Percentiles rank a stretch among this genome's conserved stretches.
These are phyloP conservation scores for Phoeniculus purpureus DNA, from an alignment of 2,797 vertebrate genomes.

Conservation along the genomic window DNA sequence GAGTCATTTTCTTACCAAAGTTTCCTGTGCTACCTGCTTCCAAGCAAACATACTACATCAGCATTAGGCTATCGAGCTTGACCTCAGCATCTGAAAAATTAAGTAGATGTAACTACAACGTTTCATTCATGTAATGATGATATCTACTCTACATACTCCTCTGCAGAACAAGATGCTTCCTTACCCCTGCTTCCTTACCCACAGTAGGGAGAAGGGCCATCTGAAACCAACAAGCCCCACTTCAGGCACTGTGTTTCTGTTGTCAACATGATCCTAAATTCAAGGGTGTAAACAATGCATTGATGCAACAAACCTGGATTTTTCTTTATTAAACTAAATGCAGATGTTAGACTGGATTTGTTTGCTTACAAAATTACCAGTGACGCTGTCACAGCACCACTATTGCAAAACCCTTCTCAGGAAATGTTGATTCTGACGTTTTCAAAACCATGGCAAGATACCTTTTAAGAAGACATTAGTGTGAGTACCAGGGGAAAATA, in stretches of 20 bases:
- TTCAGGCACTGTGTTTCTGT: neutral
- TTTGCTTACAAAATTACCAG: neutral
- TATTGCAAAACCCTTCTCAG: constrained; percentile 66
- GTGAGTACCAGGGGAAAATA: constrained; percentile 82
- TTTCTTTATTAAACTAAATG: constrained; percentile 12
- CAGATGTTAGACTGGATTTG: neutral
- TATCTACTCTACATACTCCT: neutral
- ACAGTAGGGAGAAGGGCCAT: neutral
- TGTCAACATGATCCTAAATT: neutral
- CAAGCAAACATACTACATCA: neutral
- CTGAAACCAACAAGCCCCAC: neutral
- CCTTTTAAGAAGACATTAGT: constrained; percentile 88
- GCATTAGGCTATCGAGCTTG: neutral
- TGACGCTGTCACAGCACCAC: constrained; percentile 15
- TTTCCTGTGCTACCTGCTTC: neutral
- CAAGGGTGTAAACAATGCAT: neutral
- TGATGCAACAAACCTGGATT: neutral
- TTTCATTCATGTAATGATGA: neutral
- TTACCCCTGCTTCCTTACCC: neutral
- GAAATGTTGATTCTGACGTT: constrained; percentile 23
- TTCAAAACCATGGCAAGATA: constrained; percentile 79
- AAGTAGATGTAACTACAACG: neutral
- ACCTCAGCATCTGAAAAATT: neutral
- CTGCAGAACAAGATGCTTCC: neutral
- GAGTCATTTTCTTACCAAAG: neutral